Evolutionary conservation across 2,888 invertebrate species (phyloP), one percentile per base, ranked within the genome.

Genomic region (Uropetala carovei): DNA sequence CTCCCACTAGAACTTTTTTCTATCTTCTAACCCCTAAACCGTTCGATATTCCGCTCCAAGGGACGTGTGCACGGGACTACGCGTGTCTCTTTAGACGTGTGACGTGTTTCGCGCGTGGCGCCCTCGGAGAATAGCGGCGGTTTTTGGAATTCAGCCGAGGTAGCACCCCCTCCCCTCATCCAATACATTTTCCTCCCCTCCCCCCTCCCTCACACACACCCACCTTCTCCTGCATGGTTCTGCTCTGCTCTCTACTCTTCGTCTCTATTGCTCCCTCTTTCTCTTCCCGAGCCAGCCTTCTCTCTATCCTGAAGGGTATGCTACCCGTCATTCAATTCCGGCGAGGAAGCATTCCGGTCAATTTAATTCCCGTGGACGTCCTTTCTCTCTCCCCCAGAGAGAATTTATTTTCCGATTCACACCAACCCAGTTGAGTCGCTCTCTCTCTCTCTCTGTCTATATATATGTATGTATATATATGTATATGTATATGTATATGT

Each of bases 321-420:
- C 89, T 30, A 68, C 89, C 30, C 89, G 89, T 68, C 89, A 89
- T 89, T 89, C 89, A 89, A 89, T 89, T 89, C 43, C 64, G 64
- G 64, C 64, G 64, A 64, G 57, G 86, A 89, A n/a, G 64, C 64
- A 43, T 89, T 89, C 68, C 89, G 64, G 89, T 89, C 89, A 64
- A 89, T 89, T 89, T 64, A 68, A 89, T 68, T 89, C 89, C 86
- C 27, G 11, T 75, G 75, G 75, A 30, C 85, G 18, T 59, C 92
- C 84, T 84, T 22, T 59, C 14, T 30, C 43, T n/a, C 18, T 2
- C n/a, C 57, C 56, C 18, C n/a, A 14, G 58, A 13, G 60, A 16
- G 86, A 59, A 86, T 86, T 86, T 86, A 86, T 86, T 86, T 86
- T 60, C 60, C 58, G 84, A 57, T 84, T n/a, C 84, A 10, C 60